Conservation (phyloP, 2,113 vertebrate species). For the Nicator chloris region DNA sequence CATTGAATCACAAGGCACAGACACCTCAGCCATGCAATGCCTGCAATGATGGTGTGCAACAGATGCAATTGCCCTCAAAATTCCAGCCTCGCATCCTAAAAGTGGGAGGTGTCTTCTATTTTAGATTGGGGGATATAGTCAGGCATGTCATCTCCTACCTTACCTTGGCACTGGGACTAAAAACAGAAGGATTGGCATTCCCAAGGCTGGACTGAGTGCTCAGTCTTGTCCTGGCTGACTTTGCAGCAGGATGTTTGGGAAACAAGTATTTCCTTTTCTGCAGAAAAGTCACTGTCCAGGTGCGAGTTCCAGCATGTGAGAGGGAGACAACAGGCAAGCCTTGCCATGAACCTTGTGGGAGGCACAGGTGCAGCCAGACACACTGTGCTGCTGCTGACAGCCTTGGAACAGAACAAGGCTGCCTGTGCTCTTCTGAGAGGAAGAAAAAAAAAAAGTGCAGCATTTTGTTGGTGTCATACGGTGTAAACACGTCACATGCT, state of each 20-base stretch:
- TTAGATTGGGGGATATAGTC: not conserved
- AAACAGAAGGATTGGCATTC: not conserved
- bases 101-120: not conserved
- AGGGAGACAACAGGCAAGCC: not conserved
- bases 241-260: not conserved
- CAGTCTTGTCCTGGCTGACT: not conserved
- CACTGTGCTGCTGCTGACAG: not conserved
- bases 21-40: not conserved
- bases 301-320: rapidly evolving
- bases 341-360: not conserved
- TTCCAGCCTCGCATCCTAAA: not conserved
- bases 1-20: not conserved
- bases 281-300: not conserved
- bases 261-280: rapidly evolving
- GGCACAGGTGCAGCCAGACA: not conserved
- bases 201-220: not conserved
- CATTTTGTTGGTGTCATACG: not conserved
- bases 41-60: not conserved
- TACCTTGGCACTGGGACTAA: not conserved
- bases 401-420: not conserved
- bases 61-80: rapidly evolving
- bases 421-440: not conserved
- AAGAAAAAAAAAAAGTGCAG: not conserved
- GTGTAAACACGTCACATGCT: not conserved
- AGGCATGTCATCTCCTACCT: not conserved